Evolutionary conservation across 2,113 vertebrate species (phyloP).

Genomic region (Paralichthys olivaceus): DNA sequence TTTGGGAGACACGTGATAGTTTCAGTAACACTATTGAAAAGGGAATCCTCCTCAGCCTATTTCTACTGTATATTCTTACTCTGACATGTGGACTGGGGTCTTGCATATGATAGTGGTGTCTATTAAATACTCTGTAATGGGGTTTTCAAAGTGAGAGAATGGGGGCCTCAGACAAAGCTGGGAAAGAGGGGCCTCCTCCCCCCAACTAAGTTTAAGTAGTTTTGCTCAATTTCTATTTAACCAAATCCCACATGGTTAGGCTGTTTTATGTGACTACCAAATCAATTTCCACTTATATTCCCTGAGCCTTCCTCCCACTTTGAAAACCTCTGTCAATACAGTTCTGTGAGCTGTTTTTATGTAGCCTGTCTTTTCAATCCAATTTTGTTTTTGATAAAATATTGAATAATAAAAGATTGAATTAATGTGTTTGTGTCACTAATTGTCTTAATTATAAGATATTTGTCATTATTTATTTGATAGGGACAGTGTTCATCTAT

Average conservation of each 20-base stretch:
- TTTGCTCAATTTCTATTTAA: neutral
- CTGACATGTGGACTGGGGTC: constrained; percentile 14
- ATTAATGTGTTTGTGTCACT: neutral
- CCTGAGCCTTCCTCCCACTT: neutral
- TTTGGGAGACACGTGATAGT: constrained; percentile 23
- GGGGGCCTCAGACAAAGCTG: neutral
- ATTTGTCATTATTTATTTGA: no score
- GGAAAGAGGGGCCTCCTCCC: neutral
- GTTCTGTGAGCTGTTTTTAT: constrained; percentile 12
- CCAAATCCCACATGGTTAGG: no score
- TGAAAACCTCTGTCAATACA: neutral
- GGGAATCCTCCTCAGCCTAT: constrained; percentile 46
- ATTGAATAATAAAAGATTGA: constrained; percentile 21
- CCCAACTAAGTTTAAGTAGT: neutral
- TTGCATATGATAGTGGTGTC: constrained; percentile 11
- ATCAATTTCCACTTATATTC: neutral
- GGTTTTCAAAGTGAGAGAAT: neutral
- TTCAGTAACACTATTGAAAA: constrained; percentile 38
- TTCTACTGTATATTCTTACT: constrained; percentile 27
- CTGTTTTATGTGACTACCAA: neutral
- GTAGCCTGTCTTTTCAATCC: constrained; percentile 15
- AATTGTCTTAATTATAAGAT: neutral
- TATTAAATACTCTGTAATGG: constrained; percentile 11
- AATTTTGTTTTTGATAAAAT: constrained; percentile 65
- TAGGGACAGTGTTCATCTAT: no score